Evolutionary conservation across 2,113 vertebrate genomes (phyloP).

Genomic region (Fulmarus glacialis): DNA sequence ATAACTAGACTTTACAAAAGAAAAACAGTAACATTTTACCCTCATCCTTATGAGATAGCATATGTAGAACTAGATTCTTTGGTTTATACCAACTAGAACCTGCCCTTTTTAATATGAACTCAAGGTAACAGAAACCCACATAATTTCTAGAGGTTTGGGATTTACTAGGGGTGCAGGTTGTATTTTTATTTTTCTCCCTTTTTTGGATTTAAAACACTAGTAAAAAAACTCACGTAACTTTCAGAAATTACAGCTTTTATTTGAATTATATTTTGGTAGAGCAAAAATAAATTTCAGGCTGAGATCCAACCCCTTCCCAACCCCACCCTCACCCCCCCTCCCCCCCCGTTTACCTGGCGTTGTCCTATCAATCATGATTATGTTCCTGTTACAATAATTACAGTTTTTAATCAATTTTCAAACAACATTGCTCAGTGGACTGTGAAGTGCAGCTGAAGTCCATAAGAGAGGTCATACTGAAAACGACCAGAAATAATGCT

Average conservation of each 20-base stretch:
- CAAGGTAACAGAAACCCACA: not conserved
- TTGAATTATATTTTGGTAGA: not conserved
- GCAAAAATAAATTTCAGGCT: not conserved
- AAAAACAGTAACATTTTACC: not conserved
- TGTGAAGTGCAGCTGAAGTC: slow-evolving; percentile 16
- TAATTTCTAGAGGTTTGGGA: not conserved
- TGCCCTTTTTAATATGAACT: not conserved
- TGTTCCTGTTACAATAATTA: slow-evolving; percentile 28
- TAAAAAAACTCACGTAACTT: not conserved
- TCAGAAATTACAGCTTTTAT: not conserved
- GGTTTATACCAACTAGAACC: not conserved
- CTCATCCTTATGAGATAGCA: not conserved
- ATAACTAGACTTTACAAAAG: not conserved
- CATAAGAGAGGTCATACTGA: not conserved
- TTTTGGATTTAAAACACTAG: not conserved
- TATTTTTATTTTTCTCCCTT: not conserved
- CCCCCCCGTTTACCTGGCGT: not conserved
- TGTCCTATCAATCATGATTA: slow-evolving; percentile 35
- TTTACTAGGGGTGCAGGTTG: not conserved
- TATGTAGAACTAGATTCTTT: not conserved
- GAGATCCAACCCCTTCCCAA: not conserved
- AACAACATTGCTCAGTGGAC: not conserved
- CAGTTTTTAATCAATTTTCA: slow-evolving; percentile 52
- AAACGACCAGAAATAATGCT: not conserved
- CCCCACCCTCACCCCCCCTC: too few species aligned